phyloP scores from a whole-genome alignment of 2,888 invertebrate species.

The Opisthograptis luteolata region DNA sequence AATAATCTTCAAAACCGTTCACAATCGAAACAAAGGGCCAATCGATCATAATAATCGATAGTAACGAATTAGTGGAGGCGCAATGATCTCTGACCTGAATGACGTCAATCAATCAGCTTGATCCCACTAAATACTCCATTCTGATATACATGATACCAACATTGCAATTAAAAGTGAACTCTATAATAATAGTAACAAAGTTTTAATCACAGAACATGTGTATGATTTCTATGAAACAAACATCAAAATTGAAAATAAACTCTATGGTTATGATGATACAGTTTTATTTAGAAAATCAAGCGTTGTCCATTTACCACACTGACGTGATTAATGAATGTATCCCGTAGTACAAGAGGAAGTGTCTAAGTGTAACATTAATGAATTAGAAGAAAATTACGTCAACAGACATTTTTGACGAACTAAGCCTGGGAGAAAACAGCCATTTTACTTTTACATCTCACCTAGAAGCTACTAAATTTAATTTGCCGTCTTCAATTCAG shows the following conservation, averaged over 20 bases:
- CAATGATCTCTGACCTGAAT: slow-evolving; percentile 70
- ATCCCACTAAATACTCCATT: slow-evolving; percentile 68
- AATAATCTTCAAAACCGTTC: not conserved
- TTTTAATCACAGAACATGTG: slow-evolving; percentile 29
- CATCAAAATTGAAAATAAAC: slow-evolving; percentile 41
- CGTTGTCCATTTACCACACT: slow-evolving; percentile 58
- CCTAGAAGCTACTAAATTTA: too few species aligned
- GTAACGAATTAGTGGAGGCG: slow-evolving; percentile 65
- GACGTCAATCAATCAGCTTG: slow-evolving; percentile 75
- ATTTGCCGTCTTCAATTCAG: too few species aligned
- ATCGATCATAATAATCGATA: slow-evolving; percentile 65
- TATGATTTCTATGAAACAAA: slow-evolving; percentile 66
- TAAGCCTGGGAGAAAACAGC: not conserved
- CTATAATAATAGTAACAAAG: slow-evolving; percentile 39
- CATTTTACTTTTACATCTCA: too few species aligned
- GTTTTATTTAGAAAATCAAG: slow-evolving; percentile 34
- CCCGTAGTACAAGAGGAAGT: slow-evolving; percentile 61
- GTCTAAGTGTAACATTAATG: slow-evolving; percentile 70
- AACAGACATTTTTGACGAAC: not conserved
- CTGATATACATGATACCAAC: slow-evolving; percentile 39
- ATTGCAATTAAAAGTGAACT: slow-evolving; percentile 43
- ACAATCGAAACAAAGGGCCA: slow-evolving; percentile 36
- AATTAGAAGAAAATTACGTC: slow-evolving; percentile 37
- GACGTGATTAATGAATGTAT: slow-evolving; percentile 74
- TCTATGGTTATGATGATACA: slow-evolving; percentile 35